Evolutionary conservation across 2,888 invertebrate genomes (phyloP).

Genomic region (Anagyrus pseudococci): DNA sequence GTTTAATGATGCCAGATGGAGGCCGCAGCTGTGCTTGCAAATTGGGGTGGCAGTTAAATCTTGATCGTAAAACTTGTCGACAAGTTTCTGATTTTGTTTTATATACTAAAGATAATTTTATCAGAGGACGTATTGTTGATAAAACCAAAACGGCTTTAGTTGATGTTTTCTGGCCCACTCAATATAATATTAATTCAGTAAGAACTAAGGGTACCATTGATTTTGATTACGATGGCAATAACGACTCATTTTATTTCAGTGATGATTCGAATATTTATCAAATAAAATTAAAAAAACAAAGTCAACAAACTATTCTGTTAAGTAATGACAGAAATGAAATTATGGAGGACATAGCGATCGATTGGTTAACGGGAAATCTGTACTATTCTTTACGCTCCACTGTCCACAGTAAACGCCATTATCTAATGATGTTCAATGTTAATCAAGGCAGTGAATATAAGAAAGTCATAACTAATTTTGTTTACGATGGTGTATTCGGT

Average conservation of each 20-base stretch:
- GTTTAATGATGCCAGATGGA: neutral
- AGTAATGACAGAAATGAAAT: neutral
- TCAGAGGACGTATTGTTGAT: constrained; percentile 4
- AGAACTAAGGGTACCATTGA: neutral
- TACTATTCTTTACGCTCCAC: constrained; percentile 4
- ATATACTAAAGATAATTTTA: neutral
- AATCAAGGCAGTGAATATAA: neutral
- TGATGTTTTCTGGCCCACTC: constrained; percentile 1
- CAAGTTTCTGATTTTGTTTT: neutral
- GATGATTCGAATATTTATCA: neutral
- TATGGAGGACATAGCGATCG: constrained; percentile 11
- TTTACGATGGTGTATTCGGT: neutral
- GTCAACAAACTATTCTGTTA: neutral
- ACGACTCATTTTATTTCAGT: neutral
- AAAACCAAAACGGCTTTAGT: neutral
- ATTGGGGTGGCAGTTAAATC: constrained; percentile 1
- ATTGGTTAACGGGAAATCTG: constrained; percentile 9
- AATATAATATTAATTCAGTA: neutral
- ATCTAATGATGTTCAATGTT: neutral
- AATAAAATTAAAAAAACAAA: neutral
- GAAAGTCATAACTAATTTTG: neutral
- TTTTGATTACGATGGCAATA: neutral
- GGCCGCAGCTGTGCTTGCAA: constrained; percentile 2
- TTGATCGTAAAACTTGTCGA: neutral
- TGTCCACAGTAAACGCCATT: neutral